Evolutionary conservation across 2,113 vertebrate species (phyloP).

Genomic region (Rhinolophus sinicus): DNA sequence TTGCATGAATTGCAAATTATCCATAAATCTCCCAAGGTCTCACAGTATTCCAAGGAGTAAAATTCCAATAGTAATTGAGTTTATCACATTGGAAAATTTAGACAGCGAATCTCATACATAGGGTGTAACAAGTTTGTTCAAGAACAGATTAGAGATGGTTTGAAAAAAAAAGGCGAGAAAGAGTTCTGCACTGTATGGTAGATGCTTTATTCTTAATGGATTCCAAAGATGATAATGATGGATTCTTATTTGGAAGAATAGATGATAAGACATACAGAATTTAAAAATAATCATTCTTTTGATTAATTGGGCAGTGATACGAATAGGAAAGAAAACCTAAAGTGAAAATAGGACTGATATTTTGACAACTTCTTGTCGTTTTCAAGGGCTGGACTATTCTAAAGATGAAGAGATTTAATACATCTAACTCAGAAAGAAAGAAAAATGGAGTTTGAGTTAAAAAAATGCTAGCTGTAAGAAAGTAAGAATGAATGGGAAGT

Average conservation of each 20-base stretch:
- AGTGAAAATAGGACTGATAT: slow-evolving; percentile 17
- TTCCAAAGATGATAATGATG: background rate
- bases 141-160: slow-evolving; percentile 30
- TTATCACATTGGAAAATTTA: background rate
- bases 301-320: background rate
- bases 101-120: background rate
- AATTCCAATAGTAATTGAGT: background rate
- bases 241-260: slow-evolving; percentile 31
- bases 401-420: slow-evolving; percentile 29
- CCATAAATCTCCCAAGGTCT: background rate
- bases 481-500: slow-evolving; percentile 62
- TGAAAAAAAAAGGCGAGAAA: background rate
- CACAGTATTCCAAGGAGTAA: slow-evolving; percentile 12
- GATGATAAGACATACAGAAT: slow-evolving; percentile 21
- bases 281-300: slow-evolving; percentile 21
- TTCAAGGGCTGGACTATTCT: background rate
- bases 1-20: background rate
- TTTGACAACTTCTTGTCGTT: slow-evolving; percentile 27
- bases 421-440: slow-evolving; percentile 48
- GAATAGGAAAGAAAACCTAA: slow-evolving; percentile 46
- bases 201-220: slow-evolving; percentile 17
- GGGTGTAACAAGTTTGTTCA: background rate
- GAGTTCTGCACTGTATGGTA: background rate
- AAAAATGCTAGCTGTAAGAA: slow-evolving; percentile 16
- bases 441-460: slow-evolving; percentile 45